Conservation (phyloP, 2,113 vertebrate genomes). For the Lates calcarifer region DNA sequence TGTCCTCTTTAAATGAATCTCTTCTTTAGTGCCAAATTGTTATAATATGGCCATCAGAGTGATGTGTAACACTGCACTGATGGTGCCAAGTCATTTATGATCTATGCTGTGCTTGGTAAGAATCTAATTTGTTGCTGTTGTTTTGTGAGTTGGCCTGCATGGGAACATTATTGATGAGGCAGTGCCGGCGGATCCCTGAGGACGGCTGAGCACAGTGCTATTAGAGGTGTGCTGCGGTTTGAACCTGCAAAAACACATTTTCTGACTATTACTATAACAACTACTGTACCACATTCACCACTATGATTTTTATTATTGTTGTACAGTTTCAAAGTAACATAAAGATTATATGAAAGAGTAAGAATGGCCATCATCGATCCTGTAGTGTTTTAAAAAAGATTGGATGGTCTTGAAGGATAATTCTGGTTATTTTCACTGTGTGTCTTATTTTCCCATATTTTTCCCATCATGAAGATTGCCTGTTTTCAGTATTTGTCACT, state of each 20-base stretch:
- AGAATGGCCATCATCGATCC: background rate
- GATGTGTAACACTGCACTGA: conserved; percentile 15
- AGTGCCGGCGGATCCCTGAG: conserved; percentile 39
- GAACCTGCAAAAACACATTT: conserved; percentile 12
- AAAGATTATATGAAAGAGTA: background rate
- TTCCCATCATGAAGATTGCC: background rate
- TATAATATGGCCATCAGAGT: conserved; percentile 17
- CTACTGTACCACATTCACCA: background rate
- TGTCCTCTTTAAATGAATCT: background rate
- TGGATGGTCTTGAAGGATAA: background rate
- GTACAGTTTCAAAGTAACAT: background rate
- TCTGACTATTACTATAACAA: background rate
- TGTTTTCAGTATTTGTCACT: conserved; percentile 42
- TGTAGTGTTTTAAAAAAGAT: conserved; percentile 8
- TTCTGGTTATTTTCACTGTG: conserved; percentile 8
- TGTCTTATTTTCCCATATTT: conserved; percentile 7
- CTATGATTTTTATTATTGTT: background rate
- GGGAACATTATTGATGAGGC: conserved; percentile 58
- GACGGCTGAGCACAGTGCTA: conserved; percentile 25
- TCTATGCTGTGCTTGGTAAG: conserved; percentile 44
- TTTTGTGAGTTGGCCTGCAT: conserved; percentile 48
- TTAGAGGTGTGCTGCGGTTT: conserved; percentile 17
- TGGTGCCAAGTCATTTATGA: conserved; percentile 54
- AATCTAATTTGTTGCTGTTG: conserved; percentile 65
- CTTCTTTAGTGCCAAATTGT: conserved; percentile 20